phyloP scores from a whole-genome alignment of 64 coral and sea anemone genomes.

The Stichodactyla helianthus region DNA sequence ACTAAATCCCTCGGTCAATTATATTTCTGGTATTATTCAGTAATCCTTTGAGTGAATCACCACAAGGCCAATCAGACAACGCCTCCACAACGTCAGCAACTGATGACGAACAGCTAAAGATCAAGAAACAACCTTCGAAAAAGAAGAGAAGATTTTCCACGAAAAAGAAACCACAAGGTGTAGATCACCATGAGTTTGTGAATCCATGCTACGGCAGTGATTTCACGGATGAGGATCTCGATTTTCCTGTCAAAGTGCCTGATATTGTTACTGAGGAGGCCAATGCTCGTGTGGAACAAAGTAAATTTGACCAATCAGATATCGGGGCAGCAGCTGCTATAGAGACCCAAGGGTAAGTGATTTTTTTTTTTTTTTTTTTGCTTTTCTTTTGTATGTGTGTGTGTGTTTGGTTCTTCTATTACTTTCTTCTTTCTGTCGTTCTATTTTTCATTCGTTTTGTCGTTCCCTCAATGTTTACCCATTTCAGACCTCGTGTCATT shows the following conservation, averaged over 20 bases:
- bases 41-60: neutral
- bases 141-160: slow-evolving; percentile 10
- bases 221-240: neutral
- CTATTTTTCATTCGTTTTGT: neutral
- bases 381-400: too few species aligned
- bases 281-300: neutral
- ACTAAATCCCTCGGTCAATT: neutral
- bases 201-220: slow-evolving; percentile 3
- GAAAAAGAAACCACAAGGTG: slow-evolving; percentile 2
- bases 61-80: neutral
- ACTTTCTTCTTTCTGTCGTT: too few species aligned
- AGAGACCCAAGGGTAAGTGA: neutral
- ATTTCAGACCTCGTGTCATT: neutral
- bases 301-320: neutral
- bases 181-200: neutral
- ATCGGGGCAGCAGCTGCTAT: neutral
- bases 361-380: too few species aligned
- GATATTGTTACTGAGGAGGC: neutral
- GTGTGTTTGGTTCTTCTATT: too few species aligned
- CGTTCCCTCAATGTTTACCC: neutral
- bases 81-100: neutral
- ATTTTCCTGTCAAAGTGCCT: neutral
- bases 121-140: neutral
- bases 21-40: neutral
- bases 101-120: slow-evolving; percentile 6